These are phyloP conservation scores for Yponomeuta sedellus DNA, from an alignment of 2,888 invertebrate genomes.

Conservation along the genomic window DNA sequence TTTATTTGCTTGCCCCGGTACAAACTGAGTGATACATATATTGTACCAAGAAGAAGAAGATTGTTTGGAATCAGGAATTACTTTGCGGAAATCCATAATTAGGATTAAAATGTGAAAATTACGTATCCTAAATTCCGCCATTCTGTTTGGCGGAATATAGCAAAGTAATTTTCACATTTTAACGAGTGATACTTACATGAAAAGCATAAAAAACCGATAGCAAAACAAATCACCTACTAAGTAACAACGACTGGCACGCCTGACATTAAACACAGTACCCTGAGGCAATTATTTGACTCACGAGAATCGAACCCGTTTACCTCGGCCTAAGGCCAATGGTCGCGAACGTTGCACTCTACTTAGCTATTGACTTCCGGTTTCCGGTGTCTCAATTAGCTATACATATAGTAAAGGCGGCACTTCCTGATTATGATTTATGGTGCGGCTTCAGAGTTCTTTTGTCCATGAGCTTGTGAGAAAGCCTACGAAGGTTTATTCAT, in stretches of 20 bases:
- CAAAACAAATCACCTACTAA: too few species aligned
- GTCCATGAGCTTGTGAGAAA: neutral
- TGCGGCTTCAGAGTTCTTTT: neutral
- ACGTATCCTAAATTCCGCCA: too few species aligned
- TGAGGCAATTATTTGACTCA: neutral
- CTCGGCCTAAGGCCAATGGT: conserved; percentile 22
- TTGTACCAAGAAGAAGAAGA: too few species aligned
- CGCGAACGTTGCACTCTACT: conserved; percentile 21
- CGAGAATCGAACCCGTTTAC: conserved; percentile 27
- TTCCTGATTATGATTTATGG: neutral
- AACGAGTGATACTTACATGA: too few species aligned
- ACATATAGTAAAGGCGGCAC: neutral
- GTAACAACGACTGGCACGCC: neutral
- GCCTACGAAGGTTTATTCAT: neutral
- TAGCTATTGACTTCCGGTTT: neutral
- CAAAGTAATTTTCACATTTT: too few species aligned
- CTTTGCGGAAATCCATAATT: too few species aligned
- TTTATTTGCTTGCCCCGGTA: too few species aligned
- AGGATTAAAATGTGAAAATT: too few species aligned
- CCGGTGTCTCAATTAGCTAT: neutral
- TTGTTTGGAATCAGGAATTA: too few species aligned
- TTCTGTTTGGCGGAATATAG: too few species aligned
- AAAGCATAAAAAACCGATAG: too few species aligned
- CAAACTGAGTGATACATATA: too few species aligned
- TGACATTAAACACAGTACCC: neutral